Evolutionary conservation across 2,888 invertebrate species (phyloP).

Genomic region (Diploptera punctata): DNA sequence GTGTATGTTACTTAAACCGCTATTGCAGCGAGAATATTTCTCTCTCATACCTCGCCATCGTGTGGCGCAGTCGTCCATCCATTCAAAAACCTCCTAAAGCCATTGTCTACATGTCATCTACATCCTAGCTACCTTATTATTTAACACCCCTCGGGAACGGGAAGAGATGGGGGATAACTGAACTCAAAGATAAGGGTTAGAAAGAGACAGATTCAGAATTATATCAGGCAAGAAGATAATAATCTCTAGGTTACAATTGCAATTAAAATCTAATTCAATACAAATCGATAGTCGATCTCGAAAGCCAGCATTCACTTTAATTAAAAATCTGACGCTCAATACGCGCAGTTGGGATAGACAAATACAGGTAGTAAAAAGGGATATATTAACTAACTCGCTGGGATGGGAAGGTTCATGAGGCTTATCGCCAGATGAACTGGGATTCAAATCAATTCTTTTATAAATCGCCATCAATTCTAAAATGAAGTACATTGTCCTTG

Average conservation of each 20-base stretch:
- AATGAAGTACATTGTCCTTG: no score
- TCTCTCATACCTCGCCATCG: background rate
- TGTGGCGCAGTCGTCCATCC: conserved; percentile 22
- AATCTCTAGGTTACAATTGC: background rate
- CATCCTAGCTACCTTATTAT: conserved; percentile 24
- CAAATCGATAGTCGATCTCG: background rate
- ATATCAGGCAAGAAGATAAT: background rate
- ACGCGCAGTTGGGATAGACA: no score
- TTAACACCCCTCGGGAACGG: background rate
- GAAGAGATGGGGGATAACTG: background rate
- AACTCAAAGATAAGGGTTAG: background rate
- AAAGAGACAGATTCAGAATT: background rate
- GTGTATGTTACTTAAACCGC: background rate
- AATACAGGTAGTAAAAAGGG: no score
- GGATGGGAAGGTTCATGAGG: no score
- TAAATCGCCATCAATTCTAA: no score
- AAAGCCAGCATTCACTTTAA: no score
- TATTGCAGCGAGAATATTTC: background rate
- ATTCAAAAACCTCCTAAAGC: conserved; percentile 18
- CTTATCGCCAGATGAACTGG: no score
- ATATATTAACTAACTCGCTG: no score
- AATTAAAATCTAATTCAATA: background rate
- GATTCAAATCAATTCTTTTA: no score
- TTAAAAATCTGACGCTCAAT: no score
- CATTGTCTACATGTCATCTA: conserved; percentile 30